Base-by-base conservation (phyloP, 2,888 invertebrate genomes). In the Rhingia rostrata region DNA sequence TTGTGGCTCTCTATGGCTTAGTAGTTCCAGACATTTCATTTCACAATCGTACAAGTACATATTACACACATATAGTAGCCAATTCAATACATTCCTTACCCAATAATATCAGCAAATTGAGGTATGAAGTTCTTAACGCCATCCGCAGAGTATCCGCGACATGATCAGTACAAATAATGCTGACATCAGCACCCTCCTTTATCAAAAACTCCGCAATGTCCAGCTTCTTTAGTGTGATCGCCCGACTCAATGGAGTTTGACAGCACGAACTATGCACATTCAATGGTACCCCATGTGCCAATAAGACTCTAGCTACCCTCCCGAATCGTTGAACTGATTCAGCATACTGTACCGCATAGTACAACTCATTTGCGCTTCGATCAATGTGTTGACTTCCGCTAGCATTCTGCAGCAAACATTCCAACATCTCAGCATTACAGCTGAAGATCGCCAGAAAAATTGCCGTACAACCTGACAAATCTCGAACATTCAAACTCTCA, bases 401-500 rank as follows among this genome's bases (percentile, higher is more conserved):
- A 88, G 88, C 49, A 83, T 93, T 92, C 14, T 91, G 89, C 63
- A 96, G 88, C 72, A 96, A 91, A 43, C 93, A 90, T 86, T 93
- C 92, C 7, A 94, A 93, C 85, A 95, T 92, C 12, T 92, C 90
- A 0, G 93, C 91, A 87, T 93, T 92, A 87, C 94, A 94, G 86
- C 93, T 93, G 93, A 94, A 94, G 22, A 96, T 95, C 7, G 95
- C 95, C 89, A 95, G 93, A 90, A 94, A 94, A 47, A 96, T 91
- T 4, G 95, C 94, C 0, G 96, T 95, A 82, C 94, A 94, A 1
- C 95, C 94, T 92, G 89, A 87, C 33, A 87, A 84, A 75, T 90
- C 88, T 0, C 89, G 87, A 2, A 90, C 88, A 64, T 88, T 89
- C 9, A 90, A 86, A 79, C 88, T 90, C 33, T 91, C 91, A 6